Evolutionary conservation across 37 sponge, comb jelly and placozoan genomes (phyloP).

Genomic region (Cladorhizidae sp.): DNA sequence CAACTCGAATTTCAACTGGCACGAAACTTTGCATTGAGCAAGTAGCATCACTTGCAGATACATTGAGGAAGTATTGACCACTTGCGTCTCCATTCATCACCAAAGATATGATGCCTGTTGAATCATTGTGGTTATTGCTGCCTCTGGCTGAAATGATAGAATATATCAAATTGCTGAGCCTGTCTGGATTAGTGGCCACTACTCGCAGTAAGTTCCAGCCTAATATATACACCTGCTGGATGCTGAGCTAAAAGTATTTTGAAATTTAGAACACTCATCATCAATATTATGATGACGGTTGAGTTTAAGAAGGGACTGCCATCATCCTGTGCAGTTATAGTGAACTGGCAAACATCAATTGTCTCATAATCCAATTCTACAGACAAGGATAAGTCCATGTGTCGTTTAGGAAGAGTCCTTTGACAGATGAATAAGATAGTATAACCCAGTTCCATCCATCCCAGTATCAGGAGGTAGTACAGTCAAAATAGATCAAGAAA

Average conservation of each 20-base stretch:
- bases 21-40: slow-evolving; percentile 24
- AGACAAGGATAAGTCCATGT: slow-evolving; percentile 1
- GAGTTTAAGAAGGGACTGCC: slow-evolving; percentile 44
- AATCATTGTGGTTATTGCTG: slow-evolving; percentile 6
- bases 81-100: not conserved
- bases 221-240: too few relatives aligned
- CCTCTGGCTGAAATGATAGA: slow-evolving; percentile 1
- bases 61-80: slow-evolving; percentile 39
- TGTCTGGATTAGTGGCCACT: slow-evolving; percentile 60
- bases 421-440: too few relatives aligned
- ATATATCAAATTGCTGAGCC: slow-evolving; percentile 23
- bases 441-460: slow-evolving; percentile 27
- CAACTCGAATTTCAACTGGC: slow-evolving; percentile 45
- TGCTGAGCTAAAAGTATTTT: slow-evolving; percentile 15
- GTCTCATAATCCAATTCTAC: slow-evolving; percentile 54
- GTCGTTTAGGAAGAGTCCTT: too few relatives aligned
- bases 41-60: slow-evolving; percentile 47
- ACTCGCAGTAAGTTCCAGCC: slow-evolving; percentile 10
- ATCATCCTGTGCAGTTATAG: slow-evolving; percentile 52
- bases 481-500: not conserved
- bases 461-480: slow-evolving; percentile 51
- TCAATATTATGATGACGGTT: slow-evolving; percentile 32
- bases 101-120: slow-evolving; percentile 41
- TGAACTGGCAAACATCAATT: slow-evolving; percentile 14
- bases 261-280: slow-evolving; percentile 64